Evolutionary conservation across 1,140 invertebrate genomes (phyloP).

Genomic region (Bombus waltoni): DNA sequence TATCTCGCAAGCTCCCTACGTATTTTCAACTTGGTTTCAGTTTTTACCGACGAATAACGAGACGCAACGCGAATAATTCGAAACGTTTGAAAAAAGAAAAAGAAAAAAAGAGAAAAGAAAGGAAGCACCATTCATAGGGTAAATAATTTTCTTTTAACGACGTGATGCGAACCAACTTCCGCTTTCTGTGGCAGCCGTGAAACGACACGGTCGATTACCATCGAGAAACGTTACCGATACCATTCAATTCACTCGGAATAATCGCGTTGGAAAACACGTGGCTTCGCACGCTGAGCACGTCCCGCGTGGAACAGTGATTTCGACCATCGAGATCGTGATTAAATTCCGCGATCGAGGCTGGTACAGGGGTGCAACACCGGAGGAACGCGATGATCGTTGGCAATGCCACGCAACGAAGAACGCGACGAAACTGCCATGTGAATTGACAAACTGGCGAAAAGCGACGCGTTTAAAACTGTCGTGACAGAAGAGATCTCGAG

Average conservation of each 20-base stretch:
- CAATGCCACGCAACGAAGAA: not conserved
- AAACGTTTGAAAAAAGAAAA: not conserved
- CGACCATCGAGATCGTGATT: not conserved
- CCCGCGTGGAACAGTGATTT: conserved; percentile 11
- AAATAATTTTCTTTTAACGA: not conserved
- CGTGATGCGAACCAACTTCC: too few species aligned
- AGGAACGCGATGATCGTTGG: not conserved
- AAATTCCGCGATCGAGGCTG: not conserved
- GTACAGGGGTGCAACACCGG: not conserved
- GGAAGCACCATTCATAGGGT: not conserved
- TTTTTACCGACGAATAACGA: too few species aligned
- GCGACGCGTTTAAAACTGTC: not conserved
- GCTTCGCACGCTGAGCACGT: not conserved
- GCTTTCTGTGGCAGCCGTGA: not conserved
- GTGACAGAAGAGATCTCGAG: not conserved
- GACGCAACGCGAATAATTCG: not conserved
- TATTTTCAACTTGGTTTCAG: too few species aligned
- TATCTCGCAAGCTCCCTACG: too few species aligned
- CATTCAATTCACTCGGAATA: conserved; percentile 16
- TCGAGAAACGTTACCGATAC: conserved; percentile 11
- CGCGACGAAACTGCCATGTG: not conserved
- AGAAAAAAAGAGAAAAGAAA: not conserved
- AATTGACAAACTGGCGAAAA: not conserved
- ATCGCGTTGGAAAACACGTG: not conserved
- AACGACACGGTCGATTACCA: conserved; percentile 15